These are phyloP conservation scores for Synodontis membranacea DNA, from an alignment of 2,113 vertebrate species.

Conservation along the genomic window DNA sequence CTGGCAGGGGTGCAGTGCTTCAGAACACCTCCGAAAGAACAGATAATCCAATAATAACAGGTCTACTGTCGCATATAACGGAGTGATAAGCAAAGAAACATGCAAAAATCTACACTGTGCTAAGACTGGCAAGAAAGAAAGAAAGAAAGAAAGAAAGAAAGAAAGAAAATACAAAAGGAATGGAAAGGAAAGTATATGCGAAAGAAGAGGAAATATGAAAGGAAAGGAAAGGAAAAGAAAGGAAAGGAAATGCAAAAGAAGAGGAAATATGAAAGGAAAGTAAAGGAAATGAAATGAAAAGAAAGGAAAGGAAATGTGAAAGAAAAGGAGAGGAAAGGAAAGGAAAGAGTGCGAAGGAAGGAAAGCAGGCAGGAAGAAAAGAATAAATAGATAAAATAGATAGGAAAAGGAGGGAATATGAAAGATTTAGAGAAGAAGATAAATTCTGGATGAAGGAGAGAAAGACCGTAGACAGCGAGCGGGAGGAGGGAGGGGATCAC, in stretches of 20 bases:
- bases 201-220: not conserved
- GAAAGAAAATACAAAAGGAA: no score
- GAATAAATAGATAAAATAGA: not conserved
- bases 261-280: not conserved
- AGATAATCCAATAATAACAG: not conserved
- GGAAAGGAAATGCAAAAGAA: not conserved
- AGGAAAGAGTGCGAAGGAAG: not conserved
- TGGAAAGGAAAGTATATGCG: no score
- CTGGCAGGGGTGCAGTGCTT: not conserved
- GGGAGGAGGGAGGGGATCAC: not conserved
- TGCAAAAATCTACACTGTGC: not conserved
- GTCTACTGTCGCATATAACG: no score
- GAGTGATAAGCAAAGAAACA: no score
- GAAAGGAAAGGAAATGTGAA: not conserved
- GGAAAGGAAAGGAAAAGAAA: not conserved
- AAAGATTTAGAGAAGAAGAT: not conserved
- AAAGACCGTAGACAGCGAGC: not conserved
- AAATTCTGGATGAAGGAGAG: not conserved
- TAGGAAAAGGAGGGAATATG: not conserved
- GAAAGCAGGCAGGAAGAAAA: not conserved
- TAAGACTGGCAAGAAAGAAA: not conserved
- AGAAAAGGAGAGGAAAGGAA: not conserved
- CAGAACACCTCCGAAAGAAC: not conserved
- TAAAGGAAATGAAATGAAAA: no score
- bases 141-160: not conserved